These are phyloP conservation scores for Panonychus citri DNA, from an alignment of 1,140 invertebrate genomes.

Conservation along the genomic window DNA sequence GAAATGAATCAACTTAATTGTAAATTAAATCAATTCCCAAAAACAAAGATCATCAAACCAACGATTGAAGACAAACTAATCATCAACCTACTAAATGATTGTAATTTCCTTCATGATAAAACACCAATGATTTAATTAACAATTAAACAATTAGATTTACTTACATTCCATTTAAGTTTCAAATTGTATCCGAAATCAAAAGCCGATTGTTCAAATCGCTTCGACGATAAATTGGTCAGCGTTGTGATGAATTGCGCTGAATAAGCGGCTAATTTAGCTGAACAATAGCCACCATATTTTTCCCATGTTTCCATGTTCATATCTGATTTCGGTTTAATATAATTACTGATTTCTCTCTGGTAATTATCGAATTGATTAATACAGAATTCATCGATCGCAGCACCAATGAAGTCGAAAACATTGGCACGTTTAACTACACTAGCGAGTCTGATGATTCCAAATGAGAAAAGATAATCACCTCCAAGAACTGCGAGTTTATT, in stretches of 20 bases:
- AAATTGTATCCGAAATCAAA: slow-evolving; percentile 2
- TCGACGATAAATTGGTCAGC: not conserved
- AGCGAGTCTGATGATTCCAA: not conserved
- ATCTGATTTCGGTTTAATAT: not conserved
- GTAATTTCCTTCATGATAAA: too few relatives aligned
- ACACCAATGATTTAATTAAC: not conserved
- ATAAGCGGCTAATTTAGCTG: not conserved
- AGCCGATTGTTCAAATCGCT: not conserved
- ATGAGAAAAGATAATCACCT: slow-evolving; percentile 6
- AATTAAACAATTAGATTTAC: not conserved
- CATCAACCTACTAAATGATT: too few relatives aligned
- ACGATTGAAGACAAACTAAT: too few relatives aligned
- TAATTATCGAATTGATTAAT: slow-evolving; percentile 1
- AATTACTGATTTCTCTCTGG: not conserved
- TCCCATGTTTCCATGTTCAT: not conserved
- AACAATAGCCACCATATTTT: not conserved
- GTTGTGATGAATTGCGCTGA: not conserved
- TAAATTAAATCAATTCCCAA: too few relatives aligned
- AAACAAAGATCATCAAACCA: too few relatives aligned
- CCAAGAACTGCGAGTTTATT: slow-evolving; percentile 3
- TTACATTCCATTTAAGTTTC: slow-evolving; percentile 5
- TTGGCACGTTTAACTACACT: not conserved
- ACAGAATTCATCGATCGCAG: slow-evolving; percentile 2
- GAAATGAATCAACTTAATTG: too few relatives aligned
- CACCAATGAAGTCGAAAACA: not conserved